Evolutionary conservation across 2,113 vertebrate genomes (phyloP).

Genomic region (Phylloscopus trochiloides): DNA sequence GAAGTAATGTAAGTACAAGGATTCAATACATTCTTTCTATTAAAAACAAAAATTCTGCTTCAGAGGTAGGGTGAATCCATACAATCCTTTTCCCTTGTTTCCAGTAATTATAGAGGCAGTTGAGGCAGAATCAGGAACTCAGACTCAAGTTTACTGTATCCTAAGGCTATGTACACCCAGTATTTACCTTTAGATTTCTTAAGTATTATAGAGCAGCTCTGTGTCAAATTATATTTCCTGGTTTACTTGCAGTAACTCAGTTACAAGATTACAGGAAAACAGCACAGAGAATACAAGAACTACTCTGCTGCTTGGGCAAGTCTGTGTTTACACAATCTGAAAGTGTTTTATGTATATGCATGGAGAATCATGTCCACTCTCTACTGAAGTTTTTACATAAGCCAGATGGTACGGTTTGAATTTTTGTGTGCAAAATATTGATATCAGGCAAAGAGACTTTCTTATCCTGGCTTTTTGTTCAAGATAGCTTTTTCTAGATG

Average conservation of each 20-base stretch:
- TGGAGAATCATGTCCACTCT: neutral
- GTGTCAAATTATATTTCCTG: neutral
- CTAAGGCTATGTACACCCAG: neutral
- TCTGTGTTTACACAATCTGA: neutral
- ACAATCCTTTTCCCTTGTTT: neutral
- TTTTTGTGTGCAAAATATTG: neutral
- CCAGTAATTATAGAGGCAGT: neutral
- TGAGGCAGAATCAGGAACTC: neutral
- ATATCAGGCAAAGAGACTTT: neutral
- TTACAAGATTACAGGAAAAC: neutral
- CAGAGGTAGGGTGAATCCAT: neutral
- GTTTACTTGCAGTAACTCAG: neutral
- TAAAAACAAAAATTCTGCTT: constrained; percentile 1
- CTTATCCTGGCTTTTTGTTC: neutral
- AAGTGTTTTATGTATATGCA: neutral
- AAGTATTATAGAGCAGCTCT: neutral
- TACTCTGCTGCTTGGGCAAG: neutral
- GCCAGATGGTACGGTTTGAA: neutral
- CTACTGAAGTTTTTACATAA: neutral
- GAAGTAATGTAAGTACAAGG: neutral
- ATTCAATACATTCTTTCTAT: neutral
- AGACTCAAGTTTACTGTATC: neutral
- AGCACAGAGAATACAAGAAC: neutral
- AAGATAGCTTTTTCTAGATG: neutral
- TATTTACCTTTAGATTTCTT: neutral